Evolutionary conservation across 2,888 invertebrate genomes (phyloP), one percentile per base, ranked within the genome.

Genomic region (Microctonus hyperodae): DNA sequence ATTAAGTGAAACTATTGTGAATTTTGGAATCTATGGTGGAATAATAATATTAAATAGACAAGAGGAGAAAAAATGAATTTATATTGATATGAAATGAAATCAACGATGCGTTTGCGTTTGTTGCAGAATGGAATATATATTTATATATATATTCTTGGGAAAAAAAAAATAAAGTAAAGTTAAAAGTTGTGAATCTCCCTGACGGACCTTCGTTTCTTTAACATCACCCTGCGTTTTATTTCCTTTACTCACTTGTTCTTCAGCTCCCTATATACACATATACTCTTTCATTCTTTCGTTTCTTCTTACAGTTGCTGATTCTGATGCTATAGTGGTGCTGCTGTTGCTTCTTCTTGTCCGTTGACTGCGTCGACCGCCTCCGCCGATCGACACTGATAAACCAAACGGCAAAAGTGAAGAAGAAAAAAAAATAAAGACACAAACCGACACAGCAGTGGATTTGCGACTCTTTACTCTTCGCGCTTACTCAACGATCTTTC

Each of bases 321-420:
- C n/a, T n/a, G n/a, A n/a, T n/a, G n/a, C n/a, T n/a, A n/a, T n/a
- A n/a, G n/a, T n/a, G n/a, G n/a, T n/a, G 59, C 40, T 63, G 25
- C 63, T 20, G 37, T 35, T 33, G 25, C 28, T 50, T 60, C n/a
- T 40, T 37, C 57, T 37, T 57, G 37, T 57, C 50, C 31, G 61
- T 57, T 23, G 33, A 55, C 61, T 31, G 65, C 35, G 73, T 74
- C 74, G 72, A 69, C 72, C 75, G 74, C 70, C 72, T 70, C 69
- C 70, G 74, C 72, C 79, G 81, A 82, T 81, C 81, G 80, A 82
- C 81, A 81, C 79, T 81, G 90, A 90, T 90, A 90, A 89, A 77
- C 75, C 78, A 68, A 64, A 64, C 76, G 70, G 70, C 71, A 74
- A 70, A 70, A 70, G 65, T 70, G 71, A 69, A 63, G 68, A 68